These are phyloP conservation scores for Syrmaticus mikado DNA, from an alignment of 2,113 vertebrate genomes.

Conservation along the genomic window DNA sequence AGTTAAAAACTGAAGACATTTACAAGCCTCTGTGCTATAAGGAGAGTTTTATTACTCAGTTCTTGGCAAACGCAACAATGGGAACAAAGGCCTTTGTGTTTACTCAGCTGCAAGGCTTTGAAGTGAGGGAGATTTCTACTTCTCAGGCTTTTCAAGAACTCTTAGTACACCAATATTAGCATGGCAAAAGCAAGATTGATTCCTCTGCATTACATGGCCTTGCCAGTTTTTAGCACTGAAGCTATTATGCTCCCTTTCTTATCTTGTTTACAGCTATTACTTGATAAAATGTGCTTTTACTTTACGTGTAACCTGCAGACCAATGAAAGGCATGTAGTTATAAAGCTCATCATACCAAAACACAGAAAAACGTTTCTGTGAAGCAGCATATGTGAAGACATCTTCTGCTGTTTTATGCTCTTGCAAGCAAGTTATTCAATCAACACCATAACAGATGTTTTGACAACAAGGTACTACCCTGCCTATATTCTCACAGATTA, in stretches of 20 bases:
- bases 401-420: background rate
- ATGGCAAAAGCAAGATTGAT: background rate
- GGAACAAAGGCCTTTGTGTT: slow-evolving; percentile 41
- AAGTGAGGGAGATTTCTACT: background rate
- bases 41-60: background rate
- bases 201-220: background rate
- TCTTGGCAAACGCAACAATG: slow-evolving; percentile 13
- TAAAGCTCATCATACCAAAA: background rate
- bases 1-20: slow-evolving; percentile 5
- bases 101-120: slow-evolving; percentile 60
- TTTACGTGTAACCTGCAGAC: background rate
- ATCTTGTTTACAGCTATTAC: background rate
- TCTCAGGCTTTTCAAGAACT: slow-evolving; percentile 19
- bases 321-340: background rate
- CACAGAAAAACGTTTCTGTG: background rate
- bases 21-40: slow-evolving; percentile 13
- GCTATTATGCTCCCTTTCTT: background rate
- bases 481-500: background rate
- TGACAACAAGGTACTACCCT: background rate
- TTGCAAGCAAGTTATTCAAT: background rate
- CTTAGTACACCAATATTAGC: background rate
- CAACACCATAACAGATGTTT: background rate
- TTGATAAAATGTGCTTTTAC: background rate
- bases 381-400: background rate
- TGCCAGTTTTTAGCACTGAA: background rate